Base-by-base conservation (phyloP, 2,113 vertebrate species). In the Apteryx mantelli region DNA sequence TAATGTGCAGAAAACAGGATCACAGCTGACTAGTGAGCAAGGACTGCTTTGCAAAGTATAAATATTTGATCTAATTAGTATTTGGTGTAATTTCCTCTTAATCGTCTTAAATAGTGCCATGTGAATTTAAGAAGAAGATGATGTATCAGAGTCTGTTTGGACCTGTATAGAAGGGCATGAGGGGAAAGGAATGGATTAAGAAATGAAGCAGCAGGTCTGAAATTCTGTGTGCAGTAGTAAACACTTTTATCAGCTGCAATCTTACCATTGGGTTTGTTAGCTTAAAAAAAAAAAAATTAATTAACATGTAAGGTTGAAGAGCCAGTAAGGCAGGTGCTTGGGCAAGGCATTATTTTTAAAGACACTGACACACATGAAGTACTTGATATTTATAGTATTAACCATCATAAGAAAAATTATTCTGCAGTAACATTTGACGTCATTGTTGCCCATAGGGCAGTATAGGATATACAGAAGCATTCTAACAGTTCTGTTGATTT, bases 401-500 rank as follows among this genome's bases (percentile, higher is more conserved):
- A 48, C 88, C 86, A 78, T 86, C 85, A 26, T 36, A 77, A 82
- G 55, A 90, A 84, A 86, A 90, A 88, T 86, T 80, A 56, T 55
- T 86, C 91, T 76, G 66, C 71, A 91, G 76, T 93, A 79, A 52
- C 73, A 15, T 46, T 86, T 96, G 89, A 96, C 52, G 60, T 95
- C 91, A 91, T 12, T 70, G 50, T 15, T 93, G 79, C 93, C 94
- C 87, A 82, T 84, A 53, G 90, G 82, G 93, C 83, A 71, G 40
- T 58, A 1, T 46, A 82, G 86, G 85, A 53, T 82, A 52, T 11
- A 79, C 44, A 93, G 83, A 95, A 78, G 26, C 76, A 65, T 91
- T 94, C 82, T 94, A 97, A 94, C 94, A 95, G 89, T 95, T 71
- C 0, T 1, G 82, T 44, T 97, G 89, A 88, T 93, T 96, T 92